Conservation (phyloP, 2,888 invertebrate species). For the Dynastes hyllus region DNA sequence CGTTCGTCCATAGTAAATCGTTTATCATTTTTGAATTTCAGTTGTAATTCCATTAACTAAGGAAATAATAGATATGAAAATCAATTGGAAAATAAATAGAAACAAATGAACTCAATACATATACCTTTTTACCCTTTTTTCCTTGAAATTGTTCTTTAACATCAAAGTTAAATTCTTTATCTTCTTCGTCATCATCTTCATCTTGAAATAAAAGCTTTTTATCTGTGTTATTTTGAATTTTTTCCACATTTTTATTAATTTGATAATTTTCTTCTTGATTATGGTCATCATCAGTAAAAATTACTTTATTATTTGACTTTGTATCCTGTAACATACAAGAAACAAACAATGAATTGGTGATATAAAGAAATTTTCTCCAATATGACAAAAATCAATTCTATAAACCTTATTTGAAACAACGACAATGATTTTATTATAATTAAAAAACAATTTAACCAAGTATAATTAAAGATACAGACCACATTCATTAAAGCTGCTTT, state of each 20-base stretch:
- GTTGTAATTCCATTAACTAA: constrained; percentile 82
- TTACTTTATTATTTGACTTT: constrained; percentile 76
- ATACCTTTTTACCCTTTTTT: constrained; percentile 77
- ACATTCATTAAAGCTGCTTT: constrained; percentile 77
- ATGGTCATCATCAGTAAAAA: constrained; percentile 75
- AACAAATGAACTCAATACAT: constrained; percentile 52
- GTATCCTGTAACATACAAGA: constrained; percentile 70
- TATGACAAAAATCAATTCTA: too few relatives aligned
- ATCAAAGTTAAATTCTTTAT: constrained; percentile 75
- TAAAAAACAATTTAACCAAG: not conserved
- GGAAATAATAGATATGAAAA: constrained; percentile 52
- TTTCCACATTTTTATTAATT: constrained; percentile 54
- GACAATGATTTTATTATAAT: too few relatives aligned
- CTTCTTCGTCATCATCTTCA: constrained; percentile 72
- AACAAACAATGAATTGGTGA: constrained; percentile 43
- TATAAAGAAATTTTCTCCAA: constrained; percentile 23
- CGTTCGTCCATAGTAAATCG: constrained; percentile 84
- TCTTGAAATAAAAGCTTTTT: constrained; percentile 71
- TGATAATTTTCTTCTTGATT: constrained; percentile 55
- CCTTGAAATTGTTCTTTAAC: constrained; percentile 81
- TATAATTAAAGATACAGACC: constrained; percentile 68
- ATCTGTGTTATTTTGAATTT: constrained; percentile 58
- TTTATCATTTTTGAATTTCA: constrained; percentile 82
- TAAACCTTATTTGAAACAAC: too few relatives aligned
- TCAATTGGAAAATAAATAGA: not conserved